Evolutionary conservation across 2,113 vertebrate species (phyloP), one percentile per base, ranked within the genome.

Genomic region (Caranx ignobilis): DNA sequence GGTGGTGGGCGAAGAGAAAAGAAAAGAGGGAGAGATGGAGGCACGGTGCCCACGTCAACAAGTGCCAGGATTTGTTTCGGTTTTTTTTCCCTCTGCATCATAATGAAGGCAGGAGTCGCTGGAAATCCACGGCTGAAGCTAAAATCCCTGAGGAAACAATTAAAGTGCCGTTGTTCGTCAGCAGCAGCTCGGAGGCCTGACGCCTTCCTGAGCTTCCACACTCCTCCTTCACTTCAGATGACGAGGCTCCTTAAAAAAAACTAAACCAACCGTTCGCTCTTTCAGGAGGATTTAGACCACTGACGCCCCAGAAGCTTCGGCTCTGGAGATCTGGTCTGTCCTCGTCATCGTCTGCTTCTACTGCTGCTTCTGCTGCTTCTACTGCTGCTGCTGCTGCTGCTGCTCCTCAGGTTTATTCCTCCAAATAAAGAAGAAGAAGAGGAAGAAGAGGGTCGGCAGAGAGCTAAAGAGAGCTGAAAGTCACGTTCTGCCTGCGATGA

Each of bases 131-230:
- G 2, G 80, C 79, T 87, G 77, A 85, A 43, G 37, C 79, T 69
- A 72, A 91, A 89, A 88, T 94, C 92, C 92, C 89, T 21, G 50
- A 84, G 92, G 91, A 94, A 94, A 93, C 91, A 93, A 93, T 92
- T 91, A 93, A 79, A 86, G 79, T 73, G 81, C 75, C 80, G 63
- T 75, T 81, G 77, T 89, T 77, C 86, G 81, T 84, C 76, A 65
- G 41, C 9, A 80, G 71, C 68, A 64, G 78, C 83, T 87, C 81
- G 37, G 7, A 82, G 81, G 77, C 75, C 50, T 54, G 47, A 73
- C 39, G 3, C 0, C 62, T 52, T 15, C 26, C 16, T 59, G n/a
- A 47, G 41, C 50, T 60, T 67, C 57, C 78, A 75, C 68, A 41
- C 76, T 62, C 73, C 72, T 48, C 62, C 76, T 62, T 75, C 72